Evolutionary conservation across 2,888 invertebrate genomes (phyloP).

Genomic region (Amiota mariae): DNA sequence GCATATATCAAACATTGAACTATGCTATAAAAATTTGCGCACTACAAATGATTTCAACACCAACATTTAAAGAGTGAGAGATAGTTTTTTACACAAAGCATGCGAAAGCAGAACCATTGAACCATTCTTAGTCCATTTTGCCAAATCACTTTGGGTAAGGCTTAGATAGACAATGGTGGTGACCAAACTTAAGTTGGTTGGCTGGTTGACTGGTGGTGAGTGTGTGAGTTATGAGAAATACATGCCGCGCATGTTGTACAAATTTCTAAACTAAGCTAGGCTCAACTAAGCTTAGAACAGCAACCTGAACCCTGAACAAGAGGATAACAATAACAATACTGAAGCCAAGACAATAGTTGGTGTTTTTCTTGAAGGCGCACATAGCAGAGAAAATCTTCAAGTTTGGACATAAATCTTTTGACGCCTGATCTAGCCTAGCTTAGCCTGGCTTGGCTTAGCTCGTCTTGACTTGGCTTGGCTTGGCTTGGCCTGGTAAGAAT

Average conservation of each 20-base stretch:
- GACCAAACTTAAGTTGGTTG: background rate
- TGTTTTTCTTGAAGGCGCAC: constrained; percentile 42
- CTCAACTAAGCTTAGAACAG: constrained; percentile 41
- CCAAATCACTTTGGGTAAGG: constrained; percentile 13
- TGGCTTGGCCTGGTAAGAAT: too few relatives aligned
- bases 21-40: constrained; percentile 60
- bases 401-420: constrained; percentile 57
- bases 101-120: constrained; percentile 45
- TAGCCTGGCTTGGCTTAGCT: too few relatives aligned
- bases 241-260: constrained; percentile 60
- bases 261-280: constrained; percentile 49
- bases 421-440: constrained; percentile 41
- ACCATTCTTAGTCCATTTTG: constrained; percentile 13
- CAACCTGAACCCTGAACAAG: constrained; percentile 28
- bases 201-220: background rate
- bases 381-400: constrained; percentile 52
- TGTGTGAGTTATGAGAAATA: constrained; percentile 62
- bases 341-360: constrained; percentile 46
- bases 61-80: constrained; percentile 47
- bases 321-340: constrained; percentile 31
- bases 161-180: background rate
- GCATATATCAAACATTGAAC: constrained; percentile 61
- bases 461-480: too few relatives aligned
- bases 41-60: constrained; percentile 71
- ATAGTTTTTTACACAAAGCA: constrained; percentile 6